Evolutionary conservation across 2,797 vertebrate species (phyloP).

Genomic region (Heterohyrax brucei): DNA sequence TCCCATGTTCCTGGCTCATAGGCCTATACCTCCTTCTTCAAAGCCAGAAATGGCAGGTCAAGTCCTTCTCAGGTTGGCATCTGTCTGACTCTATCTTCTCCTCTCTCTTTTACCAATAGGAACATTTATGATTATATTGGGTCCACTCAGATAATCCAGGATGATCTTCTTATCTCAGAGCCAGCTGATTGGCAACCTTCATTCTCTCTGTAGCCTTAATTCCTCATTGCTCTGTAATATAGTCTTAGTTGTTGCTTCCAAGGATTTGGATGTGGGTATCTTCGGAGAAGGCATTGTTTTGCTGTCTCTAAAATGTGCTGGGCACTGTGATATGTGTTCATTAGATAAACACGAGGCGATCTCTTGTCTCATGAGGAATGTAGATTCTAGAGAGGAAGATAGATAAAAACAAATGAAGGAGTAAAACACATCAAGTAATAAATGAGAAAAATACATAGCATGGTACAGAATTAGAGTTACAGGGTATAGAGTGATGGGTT

Average conservation of each 20-base stretch:
- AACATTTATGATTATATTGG: neutral
- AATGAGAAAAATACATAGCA: neutral
- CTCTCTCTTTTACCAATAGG: no score
- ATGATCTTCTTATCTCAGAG: no score
- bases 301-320: no score
- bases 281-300: no score
- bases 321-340: neutral
- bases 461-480: neutral
- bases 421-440: neutral
- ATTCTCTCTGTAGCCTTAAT: no score
- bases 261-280: neutral
- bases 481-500: neutral
- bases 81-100: no score
- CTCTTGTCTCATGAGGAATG: neutral
- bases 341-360: neutral
- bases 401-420: no score
- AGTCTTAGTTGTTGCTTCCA: accelerated
- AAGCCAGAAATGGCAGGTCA: no score
- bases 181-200: no score
- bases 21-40: no score
- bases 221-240: neutral
- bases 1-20: neutral
- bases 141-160: no score
- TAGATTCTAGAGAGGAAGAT: neutral
- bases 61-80: no score